Percentiles rank a stretch among this genome's conserved stretches.
Evolutionary conservation across 2,113 vertebrate species (phyloP).

Genomic region (Corythaixoides concolor): DNA sequence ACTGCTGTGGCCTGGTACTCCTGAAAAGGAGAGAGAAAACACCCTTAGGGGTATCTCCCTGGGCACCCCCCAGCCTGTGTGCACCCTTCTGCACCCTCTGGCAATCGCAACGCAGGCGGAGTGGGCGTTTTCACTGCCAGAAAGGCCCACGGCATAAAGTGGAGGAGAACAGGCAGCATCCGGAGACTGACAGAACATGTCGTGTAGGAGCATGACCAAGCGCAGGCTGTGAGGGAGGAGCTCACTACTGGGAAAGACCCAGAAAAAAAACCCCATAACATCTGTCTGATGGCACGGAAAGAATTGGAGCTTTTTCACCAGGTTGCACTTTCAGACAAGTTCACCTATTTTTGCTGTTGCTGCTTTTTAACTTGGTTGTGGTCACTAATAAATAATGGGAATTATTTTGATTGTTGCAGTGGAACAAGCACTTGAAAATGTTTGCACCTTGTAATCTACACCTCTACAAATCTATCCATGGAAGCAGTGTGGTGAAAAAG

Average conservation of each 20-base stretch:
- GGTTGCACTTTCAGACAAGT: not conserved
- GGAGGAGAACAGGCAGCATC: not conserved
- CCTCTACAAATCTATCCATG: not conserved
- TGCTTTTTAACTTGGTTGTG: not conserved
- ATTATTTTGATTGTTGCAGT: not conserved
- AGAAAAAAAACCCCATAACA: accelerated
- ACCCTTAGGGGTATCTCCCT: not conserved
- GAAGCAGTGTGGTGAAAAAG: not conserved
- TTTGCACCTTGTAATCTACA: not conserved
- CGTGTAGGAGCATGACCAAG: accelerated
- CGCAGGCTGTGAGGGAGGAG: not conserved
- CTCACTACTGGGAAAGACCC: not conserved
- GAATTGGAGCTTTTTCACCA: not conserved
- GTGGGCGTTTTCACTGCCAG: not conserved
- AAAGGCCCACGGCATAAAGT: not conserved
- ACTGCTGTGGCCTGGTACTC: not conserved
- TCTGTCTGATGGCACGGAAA: not conserved
- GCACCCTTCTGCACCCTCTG: not conserved
- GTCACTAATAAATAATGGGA: not conserved
- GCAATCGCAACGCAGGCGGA: not conserved
- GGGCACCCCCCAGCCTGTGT: not conserved
- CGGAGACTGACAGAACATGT: not conserved
- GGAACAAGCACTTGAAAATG: not conserved
- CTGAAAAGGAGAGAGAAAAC: not conserved
- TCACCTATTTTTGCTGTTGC: not conserved